phyloP scores from a whole-genome alignment of 2,888 invertebrate genomes.

The Clostera curtula region DNA sequence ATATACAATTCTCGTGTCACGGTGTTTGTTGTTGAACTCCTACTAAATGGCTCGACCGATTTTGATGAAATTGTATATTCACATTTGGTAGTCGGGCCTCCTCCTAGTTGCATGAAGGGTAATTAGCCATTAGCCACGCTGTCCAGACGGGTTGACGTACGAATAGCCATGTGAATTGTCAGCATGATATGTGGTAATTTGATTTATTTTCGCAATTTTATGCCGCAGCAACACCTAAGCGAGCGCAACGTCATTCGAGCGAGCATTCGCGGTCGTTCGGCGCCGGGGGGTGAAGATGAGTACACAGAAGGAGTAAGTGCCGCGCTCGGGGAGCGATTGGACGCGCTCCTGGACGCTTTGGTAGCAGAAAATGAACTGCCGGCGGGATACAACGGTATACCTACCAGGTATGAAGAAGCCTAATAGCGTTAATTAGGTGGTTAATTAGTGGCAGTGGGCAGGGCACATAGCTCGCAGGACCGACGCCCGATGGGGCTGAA shows the following conservation, averaged over 20 bases:
- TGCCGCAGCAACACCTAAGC: constrained; percentile 77
- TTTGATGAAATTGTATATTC: no score
- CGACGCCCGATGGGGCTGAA: no score
- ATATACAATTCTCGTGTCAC: no score
- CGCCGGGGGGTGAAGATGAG: constrained; percentile 71
- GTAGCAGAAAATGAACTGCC: constrained; percentile 79
- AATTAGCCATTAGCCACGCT: no score
- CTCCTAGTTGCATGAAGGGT: no score
- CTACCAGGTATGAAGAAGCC: constrained; percentile 45
- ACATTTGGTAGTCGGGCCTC: no score
- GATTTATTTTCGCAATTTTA: background rate
- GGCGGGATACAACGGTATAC: constrained; percentile 73
- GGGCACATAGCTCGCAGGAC: no score
- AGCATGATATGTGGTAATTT: background rate
- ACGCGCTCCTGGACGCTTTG: constrained; percentile 77
- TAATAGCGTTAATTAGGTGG: background rate
- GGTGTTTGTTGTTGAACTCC: no score
- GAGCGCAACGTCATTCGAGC: constrained; percentile 82
- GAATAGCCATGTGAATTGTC: background rate
- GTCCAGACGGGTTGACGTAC: no score
- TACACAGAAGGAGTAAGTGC: constrained; percentile 78
- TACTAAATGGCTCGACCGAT: no score
- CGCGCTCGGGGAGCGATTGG: constrained; percentile 80
- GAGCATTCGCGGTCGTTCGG: constrained; percentile 74
- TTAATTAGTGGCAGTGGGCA: background rate